These are phyloP conservation scores for Meteorus sp. DNA, from an alignment of 1,140 invertebrate species.

Conservation along the genomic window DNA sequence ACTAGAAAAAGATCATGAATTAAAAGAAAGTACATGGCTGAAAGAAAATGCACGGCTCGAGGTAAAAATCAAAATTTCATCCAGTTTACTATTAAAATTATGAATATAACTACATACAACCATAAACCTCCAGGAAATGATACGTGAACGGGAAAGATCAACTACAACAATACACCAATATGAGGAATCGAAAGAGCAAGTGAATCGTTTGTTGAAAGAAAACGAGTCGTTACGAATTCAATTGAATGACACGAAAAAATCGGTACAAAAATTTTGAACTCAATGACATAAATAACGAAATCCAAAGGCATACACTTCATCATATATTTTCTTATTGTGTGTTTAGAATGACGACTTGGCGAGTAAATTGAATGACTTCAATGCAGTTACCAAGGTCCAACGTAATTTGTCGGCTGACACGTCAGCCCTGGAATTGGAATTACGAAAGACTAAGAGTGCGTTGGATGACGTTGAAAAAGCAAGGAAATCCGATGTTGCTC, in stretches of 20 bases:
- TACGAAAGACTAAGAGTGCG: slow-evolving; percentile 71
- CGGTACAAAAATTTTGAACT: slow-evolving; percentile 27
- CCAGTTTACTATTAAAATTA: slow-evolving; percentile 21
- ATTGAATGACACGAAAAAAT: slow-evolving; percentile 62
- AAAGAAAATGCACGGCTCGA: slow-evolving; percentile 75
- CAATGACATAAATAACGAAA: not conserved
- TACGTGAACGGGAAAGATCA: slow-evolving; percentile 69
- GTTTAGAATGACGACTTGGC: slow-evolving; percentile 77
- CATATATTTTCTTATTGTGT: too few species aligned
- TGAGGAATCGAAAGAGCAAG: slow-evolving; percentile 74
- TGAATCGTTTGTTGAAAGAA: slow-evolving; percentile 73
- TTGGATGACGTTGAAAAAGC: slow-evolving; percentile 77
- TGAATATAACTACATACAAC: slow-evolving; percentile 73
- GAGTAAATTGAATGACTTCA: slow-evolving; percentile 82
- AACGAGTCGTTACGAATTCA: slow-evolving; percentile 72
- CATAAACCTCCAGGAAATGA: slow-evolving; percentile 67
- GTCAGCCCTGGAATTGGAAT: slow-evolving; percentile 72
- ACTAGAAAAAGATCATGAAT: slow-evolving; percentile 47
- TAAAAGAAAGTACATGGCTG: slow-evolving; percentile 60
- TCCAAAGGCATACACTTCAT: not conserved
- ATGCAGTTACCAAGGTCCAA: slow-evolving; percentile 81
- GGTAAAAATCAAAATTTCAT: slow-evolving; percentile 50
- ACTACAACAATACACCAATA: slow-evolving; percentile 51
- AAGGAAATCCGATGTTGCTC: slow-evolving; percentile 80
- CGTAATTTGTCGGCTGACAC: slow-evolving; percentile 75